These are phyloP conservation scores for Boulengeromyrus knoepffleri DNA, from an alignment of 2,113 vertebrate species.

Conservation along the genomic window DNA sequence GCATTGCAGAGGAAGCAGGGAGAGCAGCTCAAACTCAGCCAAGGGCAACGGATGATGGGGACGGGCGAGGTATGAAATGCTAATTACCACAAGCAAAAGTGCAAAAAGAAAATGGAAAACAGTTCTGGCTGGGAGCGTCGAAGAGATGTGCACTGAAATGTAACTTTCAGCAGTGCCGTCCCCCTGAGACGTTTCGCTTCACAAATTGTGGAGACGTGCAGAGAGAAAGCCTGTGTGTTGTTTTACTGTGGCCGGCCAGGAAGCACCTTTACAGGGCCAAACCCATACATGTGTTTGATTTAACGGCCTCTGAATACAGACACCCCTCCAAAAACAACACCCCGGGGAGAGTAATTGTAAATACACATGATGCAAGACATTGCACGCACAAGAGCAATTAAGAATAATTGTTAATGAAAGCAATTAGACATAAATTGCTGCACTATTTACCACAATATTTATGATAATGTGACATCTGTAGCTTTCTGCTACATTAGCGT, in stretches of 20 bases:
- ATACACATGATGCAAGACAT: not conserved
- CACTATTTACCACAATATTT: not conserved
- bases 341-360: not conserved
- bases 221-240: not conserved
- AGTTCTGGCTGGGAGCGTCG: not conserved
- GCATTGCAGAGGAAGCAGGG: not conserved
- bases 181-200: not conserved
- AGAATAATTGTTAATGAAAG: not conserved
- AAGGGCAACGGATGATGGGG: not conserved
- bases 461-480: not conserved
- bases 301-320: not conserved
- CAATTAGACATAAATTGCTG: not conserved
- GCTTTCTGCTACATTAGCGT: not conserved
- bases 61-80: not conserved
- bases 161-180: not conserved
- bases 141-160: not conserved
- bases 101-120: not conserved
- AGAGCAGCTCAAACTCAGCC: not conserved
- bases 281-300: not conserved
- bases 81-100: not conserved
- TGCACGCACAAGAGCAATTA: not conserved
- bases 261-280: not conserved
- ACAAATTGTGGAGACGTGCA: not conserved
- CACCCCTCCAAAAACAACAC: not conserved
- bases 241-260: not conserved